Evolutionary conservation across 2,113 vertebrate species (phyloP), one percentile per base, ranked within the genome.

Genomic region (Vidua chalybeata): DNA sequence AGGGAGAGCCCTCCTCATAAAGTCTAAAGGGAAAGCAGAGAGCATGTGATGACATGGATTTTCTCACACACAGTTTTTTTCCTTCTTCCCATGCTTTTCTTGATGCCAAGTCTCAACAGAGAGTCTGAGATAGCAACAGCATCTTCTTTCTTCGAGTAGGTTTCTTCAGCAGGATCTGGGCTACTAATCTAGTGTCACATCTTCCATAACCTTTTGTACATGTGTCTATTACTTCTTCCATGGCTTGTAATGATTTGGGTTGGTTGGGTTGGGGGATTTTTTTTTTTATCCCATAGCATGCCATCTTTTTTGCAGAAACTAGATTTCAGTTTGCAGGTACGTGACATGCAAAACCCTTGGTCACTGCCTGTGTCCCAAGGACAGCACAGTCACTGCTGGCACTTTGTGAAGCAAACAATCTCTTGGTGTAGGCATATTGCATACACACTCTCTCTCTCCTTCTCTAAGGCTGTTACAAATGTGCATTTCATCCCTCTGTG

Each of bases 211-310:
- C 28, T 81, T 87, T 63, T 58, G 35, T 35, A 30, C 3, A 7
- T 43, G 5, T 74, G 61, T 87, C 15, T 17, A 2, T 48, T 86
- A 46, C 15, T 35, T 75, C 43, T 64, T 87, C 20, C 13, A 16
- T 52, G 55, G 31, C 52, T 78, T 89, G 43, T 49, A 63, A 9
- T 24, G 15, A 69, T 77, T 71, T 80, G 46, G 13, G 4, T 49
- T 68, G n/a, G 2, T 12, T 45, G 18, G 20, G 14, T 4, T 16
- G 28, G 17, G 14, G 5, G 2, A 31, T 4, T n/a, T 35, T 4
- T n/a, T n/a, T 39, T 89, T 81, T 52, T 6, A n/a, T 31, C 37
- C 35, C 64, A 51, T 10, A 67, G 21, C 39, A 85, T 33, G 43
- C 24, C 9, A 68, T 39, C 27, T 59, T 28, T 56, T 66, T 58